Conservation (phyloP, 2,113 vertebrate genomes). For the Paraplagusia blochii region DNA sequence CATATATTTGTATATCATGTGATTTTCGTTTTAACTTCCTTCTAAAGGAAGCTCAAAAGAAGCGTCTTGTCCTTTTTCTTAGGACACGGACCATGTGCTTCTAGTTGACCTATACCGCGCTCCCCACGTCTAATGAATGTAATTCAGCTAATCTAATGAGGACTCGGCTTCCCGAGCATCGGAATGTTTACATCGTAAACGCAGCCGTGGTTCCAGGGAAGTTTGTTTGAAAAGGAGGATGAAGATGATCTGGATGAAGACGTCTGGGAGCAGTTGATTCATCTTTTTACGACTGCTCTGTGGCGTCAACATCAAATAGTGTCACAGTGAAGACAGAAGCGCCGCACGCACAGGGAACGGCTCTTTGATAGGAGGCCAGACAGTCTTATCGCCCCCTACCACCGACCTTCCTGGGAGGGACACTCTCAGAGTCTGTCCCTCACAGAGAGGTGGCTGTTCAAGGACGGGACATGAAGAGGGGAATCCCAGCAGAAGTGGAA, state of each 20-base stretch:
- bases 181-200: constrained; percentile 42
- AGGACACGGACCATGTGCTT: not conserved
- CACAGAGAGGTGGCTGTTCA: too few relatives aligned
- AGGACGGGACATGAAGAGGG: constrained; percentile 4
- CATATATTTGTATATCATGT: too few relatives aligned
- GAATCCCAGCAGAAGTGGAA: constrained; percentile 25
- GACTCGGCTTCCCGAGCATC: not conserved
- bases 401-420: constrained; percentile 33
- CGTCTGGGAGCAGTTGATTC: constrained; percentile 18
- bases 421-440: too few relatives aligned
- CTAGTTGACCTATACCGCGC: constrained; percentile 11
- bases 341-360: constrained; percentile 40
- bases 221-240: constrained; percentile 13
- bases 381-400: constrained; percentile 19
- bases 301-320: constrained; percentile 35
- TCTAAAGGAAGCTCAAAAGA: too few relatives aligned
- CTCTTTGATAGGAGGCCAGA: constrained; percentile 46
- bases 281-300: constrained; percentile 18
- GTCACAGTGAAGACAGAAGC: constrained; percentile 13
- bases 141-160: constrained; percentile 41
- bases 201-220: too few relatives aligned
- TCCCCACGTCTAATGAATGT: constrained; percentile 35
- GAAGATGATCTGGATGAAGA: constrained; percentile 14
- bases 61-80: too few relatives aligned
- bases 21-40: too few relatives aligned